Evolutionary conservation across 1,140 invertebrate genomes (phyloP).

Genomic region (Drosophila watanabei): DNA sequence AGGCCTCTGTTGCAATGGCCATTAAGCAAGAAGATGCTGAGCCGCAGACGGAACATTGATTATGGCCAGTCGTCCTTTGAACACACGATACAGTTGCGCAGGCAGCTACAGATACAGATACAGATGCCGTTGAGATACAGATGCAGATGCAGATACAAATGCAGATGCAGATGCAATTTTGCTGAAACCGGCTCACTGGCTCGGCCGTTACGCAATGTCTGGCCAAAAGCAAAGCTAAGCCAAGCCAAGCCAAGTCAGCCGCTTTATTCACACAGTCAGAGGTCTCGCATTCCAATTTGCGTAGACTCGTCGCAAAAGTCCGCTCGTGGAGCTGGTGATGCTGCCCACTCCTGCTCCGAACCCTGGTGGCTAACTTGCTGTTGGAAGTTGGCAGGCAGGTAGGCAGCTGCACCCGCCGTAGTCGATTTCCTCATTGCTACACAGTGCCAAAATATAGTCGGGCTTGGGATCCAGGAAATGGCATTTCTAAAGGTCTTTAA

Average conservation of each 20-base stretch:
- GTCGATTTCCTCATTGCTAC: conserved; percentile 71
- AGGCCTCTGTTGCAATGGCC: conserved; percentile 61
- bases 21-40: conserved; percentile 61
- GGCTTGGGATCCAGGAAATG: background rate
- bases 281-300: conserved; percentile 83
- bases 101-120: conserved; percentile 18
- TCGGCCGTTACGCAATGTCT: conserved; percentile 56
- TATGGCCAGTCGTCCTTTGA: conserved; percentile 63
- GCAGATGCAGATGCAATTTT: conserved; percentile 30
- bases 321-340: conserved; percentile 25
- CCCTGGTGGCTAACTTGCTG: conserved; percentile 9
- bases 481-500: background rate
- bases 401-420: conserved; percentile 58
- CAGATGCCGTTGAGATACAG: conserved; percentile 14
- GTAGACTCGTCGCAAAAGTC: conserved; percentile 60
- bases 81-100: conserved; percentile 21
- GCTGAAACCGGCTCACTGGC: conserved; percentile 67
- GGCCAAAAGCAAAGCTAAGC: conserved; percentile 53
- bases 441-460: conserved; percentile 31
- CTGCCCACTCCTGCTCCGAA: conserved; percentile 39
- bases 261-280: conserved; percentile 73
- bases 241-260: conserved; percentile 44
- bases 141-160: conserved; percentile 18
- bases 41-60: conserved; percentile 27
- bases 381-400: conserved; percentile 35